Conservation (phyloP, 2,113 vertebrate genomes). For the Cyprinodon brontotheroides region DNA sequence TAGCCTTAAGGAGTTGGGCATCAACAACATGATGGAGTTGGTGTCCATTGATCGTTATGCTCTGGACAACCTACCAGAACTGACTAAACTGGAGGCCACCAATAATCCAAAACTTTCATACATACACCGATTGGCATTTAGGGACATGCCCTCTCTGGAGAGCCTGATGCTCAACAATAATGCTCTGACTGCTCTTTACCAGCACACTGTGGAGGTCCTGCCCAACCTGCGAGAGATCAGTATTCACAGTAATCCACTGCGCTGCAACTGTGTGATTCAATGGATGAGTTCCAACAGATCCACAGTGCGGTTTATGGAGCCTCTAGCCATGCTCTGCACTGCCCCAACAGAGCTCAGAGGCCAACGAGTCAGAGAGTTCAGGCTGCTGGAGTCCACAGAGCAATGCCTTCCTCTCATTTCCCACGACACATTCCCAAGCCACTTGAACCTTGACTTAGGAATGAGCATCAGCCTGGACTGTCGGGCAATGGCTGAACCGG, state of each 20-base stretch:
- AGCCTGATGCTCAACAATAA: constrained; percentile 98
- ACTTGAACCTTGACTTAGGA: constrained; percentile 87
- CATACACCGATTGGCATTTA: constrained; percentile 90
- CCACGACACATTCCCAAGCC: constrained; percentile 88
- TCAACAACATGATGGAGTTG: constrained; percentile 97
- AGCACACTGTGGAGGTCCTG: constrained; percentile 88
- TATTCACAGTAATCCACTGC: constrained; percentile 93
- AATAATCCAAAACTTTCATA: constrained; percentile 96
- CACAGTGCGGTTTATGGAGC: constrained; percentile 97
- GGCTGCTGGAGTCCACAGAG: constrained; percentile 82
- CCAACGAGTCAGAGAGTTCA: constrained; percentile 86
- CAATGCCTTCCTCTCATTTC: constrained; percentile 96
- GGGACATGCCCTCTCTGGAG: constrained; percentile 93
- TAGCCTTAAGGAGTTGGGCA: constrained; percentile 91
- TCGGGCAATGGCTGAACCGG: constrained; percentile 95
- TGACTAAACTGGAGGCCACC: constrained; percentile 97
- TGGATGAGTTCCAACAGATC: constrained; percentile 96
- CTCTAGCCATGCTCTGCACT: constrained; percentile 91
- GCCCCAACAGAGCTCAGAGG: constrained; percentile 89
- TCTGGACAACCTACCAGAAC: constrained; percentile 94
- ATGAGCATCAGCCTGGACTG: constrained; percentile 89
- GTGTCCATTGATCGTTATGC: constrained; percentile 92
- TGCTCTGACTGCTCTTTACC: constrained; percentile 91
- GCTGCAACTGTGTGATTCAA: constrained; percentile 95
- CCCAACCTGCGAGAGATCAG: constrained; percentile 96